Conservation (phyloP, 2,888 invertebrate genomes). For the Heliothis peltigera region DNA sequence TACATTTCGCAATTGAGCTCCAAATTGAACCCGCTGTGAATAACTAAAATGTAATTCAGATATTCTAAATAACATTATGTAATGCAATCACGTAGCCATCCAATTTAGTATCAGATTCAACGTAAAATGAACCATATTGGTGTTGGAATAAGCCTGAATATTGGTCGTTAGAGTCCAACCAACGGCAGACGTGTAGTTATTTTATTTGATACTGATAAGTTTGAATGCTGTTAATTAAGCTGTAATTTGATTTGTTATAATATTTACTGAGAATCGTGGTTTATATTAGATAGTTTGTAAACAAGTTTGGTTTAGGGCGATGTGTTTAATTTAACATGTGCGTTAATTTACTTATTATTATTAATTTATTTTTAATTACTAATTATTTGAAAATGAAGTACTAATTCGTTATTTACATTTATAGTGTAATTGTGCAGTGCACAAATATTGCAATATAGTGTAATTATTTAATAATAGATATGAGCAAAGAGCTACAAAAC, state of each 20-base stretch:
- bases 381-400: no score
- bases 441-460: no score
- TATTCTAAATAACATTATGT: slow-evolving; percentile 42
- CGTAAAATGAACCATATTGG: neutral
- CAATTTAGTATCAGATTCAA: slow-evolving; percentile 16
- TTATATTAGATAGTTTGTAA: slow-evolving; percentile 3
- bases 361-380: no score
- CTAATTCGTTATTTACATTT: no score
- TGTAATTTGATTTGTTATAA: slow-evolving; percentile 30
- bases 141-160: neutral
- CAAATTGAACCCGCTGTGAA: slow-evolving; percentile 28
- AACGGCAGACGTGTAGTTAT: slow-evolving; percentile 5
- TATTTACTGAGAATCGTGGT: slow-evolving; percentile 6
- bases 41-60: slow-evolving; percentile 41
- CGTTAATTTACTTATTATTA: no score
- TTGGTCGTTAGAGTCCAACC: neutral
- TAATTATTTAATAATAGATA: no score
- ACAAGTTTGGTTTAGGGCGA: neutral
- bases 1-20: slow-evolving; percentile 5
- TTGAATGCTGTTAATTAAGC: slow-evolving; percentile 44
- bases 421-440: no score
- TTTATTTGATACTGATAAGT: slow-evolving; percentile 20
- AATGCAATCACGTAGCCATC: slow-evolving; percentile 31
- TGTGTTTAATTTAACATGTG: no score
- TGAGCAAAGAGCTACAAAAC: no score